phyloP scores from a whole-genome alignment of 2,888 invertebrate genomes.

The Crematogaster levior region DNA sequence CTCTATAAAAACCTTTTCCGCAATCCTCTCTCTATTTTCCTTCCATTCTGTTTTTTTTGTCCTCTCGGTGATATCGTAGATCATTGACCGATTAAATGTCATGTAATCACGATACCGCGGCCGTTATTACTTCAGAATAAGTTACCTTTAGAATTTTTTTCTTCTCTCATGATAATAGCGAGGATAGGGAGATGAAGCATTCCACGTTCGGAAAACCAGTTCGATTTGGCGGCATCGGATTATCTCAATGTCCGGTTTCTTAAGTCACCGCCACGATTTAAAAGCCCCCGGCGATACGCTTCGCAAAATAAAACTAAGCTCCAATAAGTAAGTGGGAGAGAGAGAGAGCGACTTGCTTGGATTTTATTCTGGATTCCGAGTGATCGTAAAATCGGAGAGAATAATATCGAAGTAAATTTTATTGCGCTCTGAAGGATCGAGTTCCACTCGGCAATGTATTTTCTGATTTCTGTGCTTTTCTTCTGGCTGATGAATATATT shows the following conservation, averaged over 20 bases:
- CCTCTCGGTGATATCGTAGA: conserved; percentile 42
- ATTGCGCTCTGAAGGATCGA: conserved; percentile 66
- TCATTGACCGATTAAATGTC: conserved; percentile 62
- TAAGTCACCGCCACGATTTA: conserved; percentile 62
- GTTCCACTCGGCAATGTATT: conserved; percentile 48
- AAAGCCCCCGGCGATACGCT: conserved; percentile 57
- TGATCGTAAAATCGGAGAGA: conserved; percentile 68
- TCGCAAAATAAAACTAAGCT: conserved; percentile 65
- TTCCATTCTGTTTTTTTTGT: conserved; percentile 7
- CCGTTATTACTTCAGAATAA: conserved; percentile 62
- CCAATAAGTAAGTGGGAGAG: conserved; percentile 36
- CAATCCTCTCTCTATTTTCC: background rate
- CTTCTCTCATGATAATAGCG: conserved; percentile 18
- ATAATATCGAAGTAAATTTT: conserved; percentile 70
- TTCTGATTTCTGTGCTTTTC: conserved; percentile 22
- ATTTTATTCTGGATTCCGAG: conserved; percentile 67
- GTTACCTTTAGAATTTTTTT: conserved; percentile 42
- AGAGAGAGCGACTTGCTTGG: conserved; percentile 18
- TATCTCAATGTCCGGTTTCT: conserved; percentile 70
- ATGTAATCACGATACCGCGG: conserved; percentile 61
- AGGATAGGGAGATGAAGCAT: background rate
- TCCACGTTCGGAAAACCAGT: conserved; percentile 61
- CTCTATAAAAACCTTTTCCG: conserved; percentile 18
- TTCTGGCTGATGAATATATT: conserved; percentile 7
- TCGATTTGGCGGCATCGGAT: conserved; percentile 69